Evolutionary conservation across 1,140 invertebrate genomes (phyloP).

Genomic region (Pygmarrhopalites habei): DNA sequence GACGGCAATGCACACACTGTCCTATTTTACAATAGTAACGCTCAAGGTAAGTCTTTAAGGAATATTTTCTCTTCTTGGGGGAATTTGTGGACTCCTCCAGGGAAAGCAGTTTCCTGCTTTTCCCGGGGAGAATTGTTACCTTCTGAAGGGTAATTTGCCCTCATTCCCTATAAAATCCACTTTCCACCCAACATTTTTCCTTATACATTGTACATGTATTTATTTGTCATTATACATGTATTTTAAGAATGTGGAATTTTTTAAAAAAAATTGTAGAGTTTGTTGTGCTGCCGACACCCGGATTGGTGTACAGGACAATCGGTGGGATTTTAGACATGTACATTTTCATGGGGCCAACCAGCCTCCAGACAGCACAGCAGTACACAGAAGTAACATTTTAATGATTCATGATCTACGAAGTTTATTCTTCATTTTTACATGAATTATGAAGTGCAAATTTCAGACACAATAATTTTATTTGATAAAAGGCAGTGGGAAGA

Average conservation of each 20-base stretch:
- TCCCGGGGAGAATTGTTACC: too few relatives aligned
- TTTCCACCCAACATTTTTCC: too few relatives aligned
- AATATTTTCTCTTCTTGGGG: too few relatives aligned
- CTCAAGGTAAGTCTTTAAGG: constrained; percentile 24
- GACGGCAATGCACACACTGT: constrained; percentile 38
- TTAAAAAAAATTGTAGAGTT: constrained; percentile 30
- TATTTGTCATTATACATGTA: not conserved
- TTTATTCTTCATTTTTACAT: not conserved
- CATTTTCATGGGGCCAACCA: constrained; percentile 43
- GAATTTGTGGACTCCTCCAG: too few relatives aligned
- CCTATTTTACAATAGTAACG: constrained; percentile 31
- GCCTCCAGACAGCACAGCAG: constrained; percentile 49
- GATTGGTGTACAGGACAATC: too few relatives aligned
- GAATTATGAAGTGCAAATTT: not conserved
- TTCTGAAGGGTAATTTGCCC: too few relatives aligned
- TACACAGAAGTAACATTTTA: constrained; percentile 42
- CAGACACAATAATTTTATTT: too few relatives aligned
- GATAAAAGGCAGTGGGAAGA: too few relatives aligned
- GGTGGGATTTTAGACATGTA: constrained; percentile 46
- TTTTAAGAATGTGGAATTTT: too few relatives aligned
- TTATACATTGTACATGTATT: too few relatives aligned
- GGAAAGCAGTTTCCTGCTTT: too few relatives aligned
- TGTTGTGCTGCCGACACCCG: constrained; percentile 43
- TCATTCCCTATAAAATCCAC: too few relatives aligned
- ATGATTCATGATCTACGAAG: not conserved